Evolutionary conservation across 2,797 vertebrate species (phyloP), one percentile per base, ranked within the genome.

Genomic region (Telmatherina bonti): DNA sequence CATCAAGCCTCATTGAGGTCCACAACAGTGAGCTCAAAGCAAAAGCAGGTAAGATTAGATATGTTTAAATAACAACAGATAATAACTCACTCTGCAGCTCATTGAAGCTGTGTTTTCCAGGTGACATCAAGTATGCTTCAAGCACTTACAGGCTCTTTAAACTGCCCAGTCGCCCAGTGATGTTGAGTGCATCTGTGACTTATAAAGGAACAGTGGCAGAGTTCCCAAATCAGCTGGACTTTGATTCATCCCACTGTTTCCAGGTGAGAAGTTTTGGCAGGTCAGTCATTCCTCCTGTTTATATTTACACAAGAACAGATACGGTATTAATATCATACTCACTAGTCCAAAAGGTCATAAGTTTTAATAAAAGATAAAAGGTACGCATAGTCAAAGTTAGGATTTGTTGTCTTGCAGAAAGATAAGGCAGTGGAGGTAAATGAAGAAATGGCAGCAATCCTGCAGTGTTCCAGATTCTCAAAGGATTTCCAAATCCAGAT

Each of bases 71-170:
- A 0, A 1, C 57, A 29, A 10, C 18, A 15, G 60, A 49, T 11
- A 15, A 20, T 1, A 45, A 15, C 20, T 53, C 0, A 33, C 27
- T 73, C 16, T n/a, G 4, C 1, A 24, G 12, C 12, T 65, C 26
- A 85, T 10, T 8, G 9, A 8, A 31, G 5, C 51, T 55, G 26
- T 0, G 3, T 70, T 69, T 76, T 66, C 13, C 65, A 95, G 93
- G 92, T 30, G 83, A 92, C 66, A 79, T 94, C 81, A 89, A 68
- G n/a, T 95, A 92, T 60, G 87, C 88, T 26, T 95, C 94, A 4
- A 88, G 85, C 38, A 95, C 94, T 1, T 94, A 93, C 70, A 89
- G 93, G n/a, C 80, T 94, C 57, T 95, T 94, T 33, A 95, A 95
- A 79, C 64, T 94, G 43, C 91, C 92, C 10, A 83, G 81, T 72